Conservation (phyloP, 2,797 vertebrate species). For the Strix occidentalis region DNA sequence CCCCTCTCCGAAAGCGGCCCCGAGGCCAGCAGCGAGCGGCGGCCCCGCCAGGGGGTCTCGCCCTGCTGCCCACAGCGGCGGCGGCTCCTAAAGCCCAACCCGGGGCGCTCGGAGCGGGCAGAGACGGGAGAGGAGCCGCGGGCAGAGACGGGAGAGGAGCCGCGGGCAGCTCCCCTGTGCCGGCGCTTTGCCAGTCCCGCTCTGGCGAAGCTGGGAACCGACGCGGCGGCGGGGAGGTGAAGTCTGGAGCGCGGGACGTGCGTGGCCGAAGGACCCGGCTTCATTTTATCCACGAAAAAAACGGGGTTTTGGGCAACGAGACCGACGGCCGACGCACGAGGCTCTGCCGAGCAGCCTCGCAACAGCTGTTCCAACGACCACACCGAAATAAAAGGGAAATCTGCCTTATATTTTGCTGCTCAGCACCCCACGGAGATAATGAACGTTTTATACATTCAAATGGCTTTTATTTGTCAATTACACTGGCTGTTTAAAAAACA, state of each 20-base stretch:
- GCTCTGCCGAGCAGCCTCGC: background rate
- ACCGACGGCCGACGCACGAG: background rate
- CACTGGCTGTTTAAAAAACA: background rate
- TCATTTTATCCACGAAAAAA: background rate
- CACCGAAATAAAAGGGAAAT: background rate
- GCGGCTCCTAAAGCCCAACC: background rate
- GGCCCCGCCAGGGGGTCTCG: background rate
- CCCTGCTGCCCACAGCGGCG: background rate
- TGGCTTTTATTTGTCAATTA: background rate
- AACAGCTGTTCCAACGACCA: background rate
- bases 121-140: background rate
- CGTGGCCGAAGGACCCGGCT: background rate
- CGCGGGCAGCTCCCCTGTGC: background rate
- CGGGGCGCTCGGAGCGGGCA: fast-evolving
- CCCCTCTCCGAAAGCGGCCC: background rate
- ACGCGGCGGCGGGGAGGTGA: background rate
- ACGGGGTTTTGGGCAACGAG: background rate
- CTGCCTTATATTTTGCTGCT: background rate
- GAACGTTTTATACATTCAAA: background rate
- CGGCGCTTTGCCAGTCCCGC: background rate
- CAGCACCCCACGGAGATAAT: background rate
- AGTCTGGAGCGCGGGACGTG: background rate
- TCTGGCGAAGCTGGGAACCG: background rate
- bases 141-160: background rate
- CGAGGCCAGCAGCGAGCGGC: background rate